phyloP scores from a whole-genome alignment of 1,140 invertebrate genomes.

The Hylyphantes graminicola region DNA sequence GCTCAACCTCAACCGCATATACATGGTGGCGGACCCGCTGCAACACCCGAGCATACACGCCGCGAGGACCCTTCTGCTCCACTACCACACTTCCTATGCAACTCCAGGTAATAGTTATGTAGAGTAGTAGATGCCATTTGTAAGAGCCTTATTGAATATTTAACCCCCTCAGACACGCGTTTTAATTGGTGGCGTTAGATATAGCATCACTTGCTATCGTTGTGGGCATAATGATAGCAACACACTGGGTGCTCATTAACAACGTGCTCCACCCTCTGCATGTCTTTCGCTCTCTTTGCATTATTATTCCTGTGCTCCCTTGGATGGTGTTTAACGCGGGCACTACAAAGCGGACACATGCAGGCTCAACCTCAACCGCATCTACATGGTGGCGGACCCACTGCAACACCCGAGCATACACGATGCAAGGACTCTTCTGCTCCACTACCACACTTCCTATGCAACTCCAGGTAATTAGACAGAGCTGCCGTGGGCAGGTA shows the following conservation, averaged over 20 bases:
- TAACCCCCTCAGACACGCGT: no score
- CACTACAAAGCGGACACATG: constrained; percentile 90
- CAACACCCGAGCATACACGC: constrained; percentile 87
- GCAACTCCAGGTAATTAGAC: not conserved
- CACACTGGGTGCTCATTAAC: no score
- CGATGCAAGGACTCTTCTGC: constrained; percentile 81
- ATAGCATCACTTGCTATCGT: no score
- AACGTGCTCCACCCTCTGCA: no score
- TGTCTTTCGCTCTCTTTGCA: no score
- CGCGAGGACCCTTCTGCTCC: constrained; percentile 81
- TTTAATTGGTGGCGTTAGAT: no score
- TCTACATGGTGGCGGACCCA: constrained; percentile 82
- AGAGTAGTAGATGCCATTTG: no score
- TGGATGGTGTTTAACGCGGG: constrained; percentile 87
- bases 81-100: constrained; percentile 66
- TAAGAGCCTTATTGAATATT: no score
- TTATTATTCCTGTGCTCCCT: constrained; percentile 93
- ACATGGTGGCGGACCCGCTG: constrained; percentile 78
- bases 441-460: constrained; percentile 71
- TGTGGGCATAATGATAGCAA: no score
- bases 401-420: constrained; percentile 84
- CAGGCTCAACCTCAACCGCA: constrained; percentile 89
- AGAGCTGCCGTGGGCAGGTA: no score
- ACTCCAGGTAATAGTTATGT: no score
- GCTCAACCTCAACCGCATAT: constrained; percentile 89